Evolutionary conservation across 2,113 vertebrate species (phyloP).

Genomic region (Marmota monax): DNA sequence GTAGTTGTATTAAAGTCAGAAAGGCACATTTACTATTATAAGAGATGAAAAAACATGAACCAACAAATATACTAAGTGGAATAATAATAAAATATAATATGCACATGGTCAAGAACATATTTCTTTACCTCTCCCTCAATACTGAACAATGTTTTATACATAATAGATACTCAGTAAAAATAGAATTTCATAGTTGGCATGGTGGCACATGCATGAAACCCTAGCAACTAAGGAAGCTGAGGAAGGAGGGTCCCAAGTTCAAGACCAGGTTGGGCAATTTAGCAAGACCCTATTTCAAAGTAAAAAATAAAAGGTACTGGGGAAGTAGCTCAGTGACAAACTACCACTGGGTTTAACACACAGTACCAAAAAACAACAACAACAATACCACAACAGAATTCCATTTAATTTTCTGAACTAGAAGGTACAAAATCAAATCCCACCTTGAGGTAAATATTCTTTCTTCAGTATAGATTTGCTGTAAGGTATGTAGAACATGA

Average conservation of each 20-base stretch:
- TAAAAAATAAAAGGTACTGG: too few species aligned
- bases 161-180: not conserved
- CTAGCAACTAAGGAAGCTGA: too few species aligned
- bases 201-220: too few species aligned
- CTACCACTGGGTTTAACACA: too few species aligned
- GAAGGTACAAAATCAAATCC: not conserved
- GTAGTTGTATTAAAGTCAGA: not conserved
- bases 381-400: too few species aligned
- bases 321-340: too few species aligned
- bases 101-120: not conserved
- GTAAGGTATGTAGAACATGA: not conserved
- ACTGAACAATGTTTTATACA: not conserved
- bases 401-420: constrained; percentile 8
- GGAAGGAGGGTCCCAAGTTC: too few species aligned
- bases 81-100: not conserved
- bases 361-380: too few species aligned
- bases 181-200: not conserved
- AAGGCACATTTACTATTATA: not conserved
- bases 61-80: constrained; percentile 19
- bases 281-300: too few species aligned
- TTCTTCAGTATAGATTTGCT: not conserved
- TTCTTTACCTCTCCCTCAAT: not conserved
- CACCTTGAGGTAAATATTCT: not conserved
- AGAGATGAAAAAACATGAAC: not conserved
- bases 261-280: too few species aligned